A percentile compares a stretch with the other conserved stretches of the same genome.
phyloP scores from a whole-genome alignment of 2,797 vertebrate species.

The Carapus acus region DNA sequence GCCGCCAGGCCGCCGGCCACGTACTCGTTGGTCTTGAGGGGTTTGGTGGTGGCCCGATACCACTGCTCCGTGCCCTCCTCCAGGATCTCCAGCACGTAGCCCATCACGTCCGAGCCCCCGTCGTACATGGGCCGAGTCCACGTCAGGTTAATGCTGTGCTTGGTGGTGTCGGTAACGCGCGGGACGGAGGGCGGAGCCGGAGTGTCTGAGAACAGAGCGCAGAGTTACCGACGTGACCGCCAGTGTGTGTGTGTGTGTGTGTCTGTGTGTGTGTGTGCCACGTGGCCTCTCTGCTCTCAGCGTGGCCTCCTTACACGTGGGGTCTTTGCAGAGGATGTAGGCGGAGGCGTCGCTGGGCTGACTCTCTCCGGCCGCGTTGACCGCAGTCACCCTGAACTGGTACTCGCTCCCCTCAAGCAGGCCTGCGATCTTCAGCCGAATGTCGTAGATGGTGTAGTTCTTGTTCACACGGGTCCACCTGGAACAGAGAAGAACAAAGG shows the following conservation, averaged over 20 bases:
- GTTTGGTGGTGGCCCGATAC: slow-evolving; percentile 86
- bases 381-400: slow-evolving; percentile 93
- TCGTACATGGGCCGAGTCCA: slow-evolving; percentile 97
- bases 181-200: slow-evolving; percentile 90
- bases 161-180: slow-evolving; percentile 90
- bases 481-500: slow-evolving; percentile 48
- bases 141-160: slow-evolving; percentile 89
- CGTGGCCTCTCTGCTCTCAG: too few relatives aligned
- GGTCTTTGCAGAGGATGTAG: slow-evolving; percentile 92
- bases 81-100: slow-evolving; percentile 93
- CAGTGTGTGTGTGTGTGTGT: too few relatives aligned
- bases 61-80: slow-evolving; percentile 90
- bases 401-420: slow-evolving; percentile 94
- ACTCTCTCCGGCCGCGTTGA: slow-evolving; percentile 91
- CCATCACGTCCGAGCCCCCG: slow-evolving; percentile 85
- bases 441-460: slow-evolving; percentile 92
- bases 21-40: slow-evolving; percentile 80
- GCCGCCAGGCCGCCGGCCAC: slow-evolving; percentile 81
- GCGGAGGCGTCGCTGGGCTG: slow-evolving; percentile 89
- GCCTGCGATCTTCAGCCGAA: slow-evolving; percentile 88
- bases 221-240: too few relatives aligned
- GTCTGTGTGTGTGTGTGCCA: too few relatives aligned
- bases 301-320: slow-evolving; percentile 83
- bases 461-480: slow-evolving; percentile 98
- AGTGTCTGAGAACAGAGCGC: slow-evolving; percentile 77